Evolutionary conservation across 2,113 vertebrate species (phyloP).

Genomic region (Eonycteris spelaea): DNA sequence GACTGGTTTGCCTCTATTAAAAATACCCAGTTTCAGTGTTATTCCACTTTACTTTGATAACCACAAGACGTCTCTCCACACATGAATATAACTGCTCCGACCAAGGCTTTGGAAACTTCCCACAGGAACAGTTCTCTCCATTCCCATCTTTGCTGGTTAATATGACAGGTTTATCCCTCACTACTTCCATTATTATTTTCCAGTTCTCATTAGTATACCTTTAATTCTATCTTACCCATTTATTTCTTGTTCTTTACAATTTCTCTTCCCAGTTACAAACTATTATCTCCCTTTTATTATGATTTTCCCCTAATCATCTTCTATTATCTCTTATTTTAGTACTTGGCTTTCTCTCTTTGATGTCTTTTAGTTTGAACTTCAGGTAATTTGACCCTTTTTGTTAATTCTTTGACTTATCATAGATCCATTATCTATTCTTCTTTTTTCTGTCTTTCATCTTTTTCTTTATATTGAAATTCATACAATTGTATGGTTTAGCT

Average conservation of each 20-base stretch:
- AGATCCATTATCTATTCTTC: constrained; percentile 68
- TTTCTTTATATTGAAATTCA: constrained; percentile 74
- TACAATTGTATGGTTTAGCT: constrained; percentile 69
- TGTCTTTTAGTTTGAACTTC: constrained; percentile 73
- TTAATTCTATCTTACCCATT: constrained; percentile 75
- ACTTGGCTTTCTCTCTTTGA: constrained; percentile 75
- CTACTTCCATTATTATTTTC: constrained; percentile 65
- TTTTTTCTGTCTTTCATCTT: constrained; percentile 72
- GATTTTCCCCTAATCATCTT: constrained; percentile 66
- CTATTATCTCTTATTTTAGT: constrained; percentile 76
- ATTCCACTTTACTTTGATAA: constrained; percentile 1
- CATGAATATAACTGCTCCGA: constrained; percentile 25
- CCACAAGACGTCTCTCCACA: neutral
- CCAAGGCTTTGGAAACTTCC: constrained; percentile 28
- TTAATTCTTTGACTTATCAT: constrained; percentile 68
- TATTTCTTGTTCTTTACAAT: constrained; percentile 73
- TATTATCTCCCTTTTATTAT: constrained; percentile 74
- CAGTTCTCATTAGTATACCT: constrained; percentile 69
- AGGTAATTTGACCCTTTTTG: constrained; percentile 67
- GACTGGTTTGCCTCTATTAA: neutral
- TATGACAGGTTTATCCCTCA: constrained; percentile 50
- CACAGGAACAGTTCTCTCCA: constrained; percentile 24
- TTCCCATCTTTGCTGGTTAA: constrained; percentile 24
- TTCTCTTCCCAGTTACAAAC: constrained; percentile 69
- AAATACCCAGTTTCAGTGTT: constrained; percentile 20